phyloP scores from a whole-genome alignment of 1,140 invertebrate species.

The Dinoponera quadriceps region DNA sequence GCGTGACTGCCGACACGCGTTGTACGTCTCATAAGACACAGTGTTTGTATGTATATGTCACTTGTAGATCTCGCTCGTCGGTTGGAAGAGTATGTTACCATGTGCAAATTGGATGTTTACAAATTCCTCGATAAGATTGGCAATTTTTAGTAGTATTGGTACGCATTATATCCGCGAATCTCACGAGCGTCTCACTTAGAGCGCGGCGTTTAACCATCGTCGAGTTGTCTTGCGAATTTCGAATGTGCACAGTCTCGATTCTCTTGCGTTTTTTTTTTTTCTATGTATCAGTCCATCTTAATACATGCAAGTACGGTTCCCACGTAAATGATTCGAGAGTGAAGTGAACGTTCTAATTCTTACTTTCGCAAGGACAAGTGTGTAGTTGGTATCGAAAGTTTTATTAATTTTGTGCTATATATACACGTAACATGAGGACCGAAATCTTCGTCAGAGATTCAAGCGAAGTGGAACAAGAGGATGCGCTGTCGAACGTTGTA shows the following conservation, averaged over 20 bases:
- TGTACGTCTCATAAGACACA: slow-evolving; percentile 11
- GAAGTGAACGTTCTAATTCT: background rate
- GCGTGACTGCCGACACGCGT: slow-evolving; percentile 1
- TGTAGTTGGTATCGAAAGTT: background rate
- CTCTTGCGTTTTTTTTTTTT: background rate
- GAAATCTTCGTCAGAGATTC: background rate
- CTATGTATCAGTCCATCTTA: background rate
- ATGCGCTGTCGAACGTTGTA: background rate
- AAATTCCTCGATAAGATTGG: slow-evolving; percentile 50
- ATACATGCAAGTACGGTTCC: slow-evolving; percentile 9
- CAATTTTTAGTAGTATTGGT: slow-evolving; percentile 21
- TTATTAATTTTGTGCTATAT: slow-evolving; percentile 5
- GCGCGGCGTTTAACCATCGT: background rate
- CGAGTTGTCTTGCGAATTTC: slow-evolving; percentile 9
- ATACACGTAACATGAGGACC: slow-evolving; percentile 11
- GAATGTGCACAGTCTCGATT: background rate
- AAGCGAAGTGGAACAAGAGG: background rate
- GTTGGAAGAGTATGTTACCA: background rate
- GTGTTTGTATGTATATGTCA: background rate
- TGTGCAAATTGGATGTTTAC: slow-evolving; percentile 22
- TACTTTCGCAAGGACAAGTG: background rate
- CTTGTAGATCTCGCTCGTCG: background rate
- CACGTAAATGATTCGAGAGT: background rate
- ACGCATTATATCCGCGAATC: slow-evolving; percentile 15
- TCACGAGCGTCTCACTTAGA: background rate